These are phyloP conservation scores for Micronycteris hirsuta DNA, from an alignment of 2,113 vertebrate species.

Conservation along the genomic window DNA sequence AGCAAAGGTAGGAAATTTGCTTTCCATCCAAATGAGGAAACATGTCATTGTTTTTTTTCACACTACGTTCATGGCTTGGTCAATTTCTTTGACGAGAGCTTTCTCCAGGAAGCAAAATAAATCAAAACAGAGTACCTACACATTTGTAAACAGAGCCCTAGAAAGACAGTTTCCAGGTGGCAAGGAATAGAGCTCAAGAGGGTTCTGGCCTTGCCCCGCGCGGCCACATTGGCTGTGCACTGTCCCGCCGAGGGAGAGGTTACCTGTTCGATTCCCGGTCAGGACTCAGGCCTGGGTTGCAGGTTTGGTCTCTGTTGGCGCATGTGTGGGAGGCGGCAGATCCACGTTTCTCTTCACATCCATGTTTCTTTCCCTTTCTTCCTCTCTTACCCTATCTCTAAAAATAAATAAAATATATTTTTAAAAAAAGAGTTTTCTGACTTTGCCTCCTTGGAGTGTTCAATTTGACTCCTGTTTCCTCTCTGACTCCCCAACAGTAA, in stretches of 20 bases:
- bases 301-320: no score
- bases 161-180: not conserved
- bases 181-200: not conserved
- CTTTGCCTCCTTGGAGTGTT: not conserved
- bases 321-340: no score
- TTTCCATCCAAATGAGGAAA: not conserved
- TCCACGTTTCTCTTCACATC: no score
- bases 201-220: not conserved
- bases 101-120: conserved; percentile 1
- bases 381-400: no score
- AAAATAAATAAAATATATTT: no score
- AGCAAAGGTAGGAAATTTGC: not conserved
- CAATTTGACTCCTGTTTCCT: not conserved
- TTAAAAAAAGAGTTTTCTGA: not conserved
- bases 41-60: not conserved
- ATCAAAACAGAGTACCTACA: not conserved
- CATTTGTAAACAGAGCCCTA: not conserved
- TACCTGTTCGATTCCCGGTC: no score
- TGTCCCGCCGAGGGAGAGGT: no score
- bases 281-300: no score
- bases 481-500: not conserved
- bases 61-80: not conserved
- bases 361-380: no score
- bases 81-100: not conserved
- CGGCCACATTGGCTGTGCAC: no score